Evolutionary conservation across 2,888 invertebrate species (phyloP).

Genomic region (Ypsolopha scabrella): DNA sequence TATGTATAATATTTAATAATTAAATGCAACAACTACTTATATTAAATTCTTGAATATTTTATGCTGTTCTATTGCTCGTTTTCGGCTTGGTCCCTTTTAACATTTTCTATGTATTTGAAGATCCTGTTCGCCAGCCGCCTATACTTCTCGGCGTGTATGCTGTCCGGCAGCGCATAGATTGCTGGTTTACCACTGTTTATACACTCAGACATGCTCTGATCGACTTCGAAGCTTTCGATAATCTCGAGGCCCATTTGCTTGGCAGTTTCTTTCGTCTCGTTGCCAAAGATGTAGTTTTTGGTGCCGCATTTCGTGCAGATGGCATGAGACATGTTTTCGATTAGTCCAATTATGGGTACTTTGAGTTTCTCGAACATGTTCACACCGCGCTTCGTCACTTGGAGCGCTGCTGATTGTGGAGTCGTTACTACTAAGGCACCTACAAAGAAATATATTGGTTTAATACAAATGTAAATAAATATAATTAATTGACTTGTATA

Average conservation of each 20-base stretch:
- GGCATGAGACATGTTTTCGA: conserved; percentile 91
- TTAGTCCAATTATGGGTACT: conserved; percentile 87
- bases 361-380: conserved; percentile 89
- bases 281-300: conserved; percentile 80
- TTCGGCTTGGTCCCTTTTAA: too few relatives aligned
- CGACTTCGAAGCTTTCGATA: conserved; percentile 80
- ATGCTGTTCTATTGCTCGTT: conserved; percentile 13
- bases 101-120: conserved; percentile 45
- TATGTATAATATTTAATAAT: too few relatives aligned
- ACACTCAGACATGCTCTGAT: conserved; percentile 75
- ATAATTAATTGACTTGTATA: too few relatives aligned
- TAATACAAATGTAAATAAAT: neutral
- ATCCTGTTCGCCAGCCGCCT: conserved; percentile 54
- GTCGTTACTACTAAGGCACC: conserved; percentile 93
- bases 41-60: conserved; percentile 30
- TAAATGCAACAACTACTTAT: too few relatives aligned
- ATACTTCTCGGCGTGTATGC: conserved; percentile 58
- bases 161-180: conserved; percentile 74
- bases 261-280: conserved; percentile 72
- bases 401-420: conserved; percentile 88
- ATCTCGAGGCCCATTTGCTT: conserved; percentile 74
- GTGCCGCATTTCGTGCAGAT: conserved; percentile 82
- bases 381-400: conserved; percentile 88
- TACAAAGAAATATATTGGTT: conserved; percentile 26
- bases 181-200: conserved; percentile 83